phyloP scores from a whole-genome alignment of 1,140 invertebrate species.

The Pararge aegeria region DNA sequence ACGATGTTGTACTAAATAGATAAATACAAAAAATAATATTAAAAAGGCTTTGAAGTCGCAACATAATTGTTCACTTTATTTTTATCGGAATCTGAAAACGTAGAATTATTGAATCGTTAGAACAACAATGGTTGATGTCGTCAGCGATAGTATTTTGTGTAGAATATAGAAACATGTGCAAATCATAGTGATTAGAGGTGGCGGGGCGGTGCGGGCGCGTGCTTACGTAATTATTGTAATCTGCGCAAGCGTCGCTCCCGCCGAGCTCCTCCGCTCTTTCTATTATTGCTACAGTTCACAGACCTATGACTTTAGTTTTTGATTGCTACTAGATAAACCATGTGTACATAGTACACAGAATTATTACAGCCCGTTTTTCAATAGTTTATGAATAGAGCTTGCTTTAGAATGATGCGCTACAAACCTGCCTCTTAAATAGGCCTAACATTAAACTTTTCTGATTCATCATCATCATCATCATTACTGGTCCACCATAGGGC shows the following conservation, averaged over 20 bases:
- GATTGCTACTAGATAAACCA: not conserved
- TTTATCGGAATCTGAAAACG: not conserved
- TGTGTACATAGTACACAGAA: not conserved
- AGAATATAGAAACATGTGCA: slow-evolving; percentile 70
- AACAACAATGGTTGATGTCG: slow-evolving; percentile 48
- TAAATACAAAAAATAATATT: too few species aligned
- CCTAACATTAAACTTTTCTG: too few species aligned
- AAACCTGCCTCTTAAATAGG: too few species aligned
- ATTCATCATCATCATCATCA: too few species aligned
- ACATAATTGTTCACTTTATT: not conserved
- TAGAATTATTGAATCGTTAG: slow-evolving; percentile 28
- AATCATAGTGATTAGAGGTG: slow-evolving; percentile 71
- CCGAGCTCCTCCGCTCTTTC: slow-evolving; percentile 42
- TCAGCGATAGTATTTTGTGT: slow-evolving; percentile 61
- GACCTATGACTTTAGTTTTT: not conserved
- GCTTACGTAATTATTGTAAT: slow-evolving; percentile 69
- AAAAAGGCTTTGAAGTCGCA: too few species aligned
- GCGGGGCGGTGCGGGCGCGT: slow-evolving; percentile 55
- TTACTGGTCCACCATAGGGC: too few species aligned
- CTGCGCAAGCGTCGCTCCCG: slow-evolving; percentile 51
- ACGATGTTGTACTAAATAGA: too few species aligned
- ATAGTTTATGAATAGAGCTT: too few species aligned
- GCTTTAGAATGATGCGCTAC: too few species aligned
- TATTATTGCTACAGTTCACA: slow-evolving; percentile 42
- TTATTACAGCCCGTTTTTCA: too few species aligned